Evolutionary conservation across 2,888 invertebrate species (phyloP).

Genomic region (Leucophenga montana): DNA sequence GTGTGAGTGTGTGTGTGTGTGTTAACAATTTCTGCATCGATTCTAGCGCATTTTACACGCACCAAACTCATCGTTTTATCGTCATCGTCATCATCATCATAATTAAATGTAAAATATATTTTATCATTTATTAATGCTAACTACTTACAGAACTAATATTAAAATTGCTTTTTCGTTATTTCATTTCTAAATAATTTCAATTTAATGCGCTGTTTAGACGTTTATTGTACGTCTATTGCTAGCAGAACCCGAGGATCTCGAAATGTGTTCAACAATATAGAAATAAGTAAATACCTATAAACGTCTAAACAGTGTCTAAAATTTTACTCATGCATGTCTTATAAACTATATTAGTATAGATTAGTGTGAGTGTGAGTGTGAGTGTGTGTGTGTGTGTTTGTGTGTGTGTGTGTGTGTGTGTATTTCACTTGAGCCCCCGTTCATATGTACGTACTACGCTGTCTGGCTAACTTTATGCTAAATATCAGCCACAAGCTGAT

Average conservation of each 20-base stretch:
- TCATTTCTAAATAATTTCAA: constrained; percentile 8
- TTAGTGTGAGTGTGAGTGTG: constrained; percentile 30
- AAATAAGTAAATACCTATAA: not conserved
- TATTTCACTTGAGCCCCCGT: constrained; percentile 43
- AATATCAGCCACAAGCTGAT: constrained; percentile 40
- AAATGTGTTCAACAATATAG: constrained; percentile 31
- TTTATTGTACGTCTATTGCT: constrained; percentile 36
- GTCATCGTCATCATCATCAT: not conserved
- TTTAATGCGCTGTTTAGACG: constrained; percentile 51
- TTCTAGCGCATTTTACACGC: no score
- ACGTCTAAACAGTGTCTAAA: constrained; percentile 27
- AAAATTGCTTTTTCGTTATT: constrained; percentile 33
- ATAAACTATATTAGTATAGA: constrained; percentile 33
- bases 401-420: constrained; percentile 18
- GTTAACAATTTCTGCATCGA: not conserved
- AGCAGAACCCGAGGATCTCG: constrained; percentile 34
- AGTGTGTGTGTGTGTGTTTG: no score
- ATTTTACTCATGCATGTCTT: constrained; percentile 1
- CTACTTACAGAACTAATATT: constrained; percentile 52
- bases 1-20: no score
- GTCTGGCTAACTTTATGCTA: no score
- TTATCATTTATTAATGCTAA: constrained; percentile 52
- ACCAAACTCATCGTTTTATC: not conserved
- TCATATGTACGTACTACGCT: constrained; percentile 31
- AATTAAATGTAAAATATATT: constrained; percentile 14